Evolutionary conservation across 2,113 vertebrate species (phyloP).

Genomic region (Melanocharis versteri): DNA sequence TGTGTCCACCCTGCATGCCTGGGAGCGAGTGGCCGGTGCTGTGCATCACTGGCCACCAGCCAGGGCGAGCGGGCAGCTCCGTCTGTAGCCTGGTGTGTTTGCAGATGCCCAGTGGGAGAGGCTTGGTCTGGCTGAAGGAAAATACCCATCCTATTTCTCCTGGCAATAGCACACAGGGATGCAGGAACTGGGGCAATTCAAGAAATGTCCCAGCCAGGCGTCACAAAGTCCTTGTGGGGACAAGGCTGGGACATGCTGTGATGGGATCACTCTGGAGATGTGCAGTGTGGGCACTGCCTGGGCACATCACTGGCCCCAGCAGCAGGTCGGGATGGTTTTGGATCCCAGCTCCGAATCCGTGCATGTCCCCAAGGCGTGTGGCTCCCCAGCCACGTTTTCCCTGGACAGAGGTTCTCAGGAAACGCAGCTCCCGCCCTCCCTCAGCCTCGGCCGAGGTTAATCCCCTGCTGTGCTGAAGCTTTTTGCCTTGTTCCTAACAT

Average conservation of each 20-base stretch:
- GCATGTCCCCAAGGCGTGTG: accelerated
- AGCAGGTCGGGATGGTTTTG: neutral
- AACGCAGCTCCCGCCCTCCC: accelerated
- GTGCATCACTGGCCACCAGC: neutral
- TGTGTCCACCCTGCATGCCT: neutral
- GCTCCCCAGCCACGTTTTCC: neutral
- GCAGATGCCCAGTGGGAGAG: neutral
- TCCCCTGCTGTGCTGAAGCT: neutral
- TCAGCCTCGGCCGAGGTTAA: neutral
- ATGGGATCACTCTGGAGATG: accelerated
- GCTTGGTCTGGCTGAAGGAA: neutral
- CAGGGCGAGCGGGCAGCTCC: neutral
- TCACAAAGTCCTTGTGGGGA: neutral
- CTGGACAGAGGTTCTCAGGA: neutral
- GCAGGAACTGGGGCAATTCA: neutral
- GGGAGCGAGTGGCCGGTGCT: neutral
- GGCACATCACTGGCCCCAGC: accelerated
- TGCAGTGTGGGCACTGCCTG: accelerated
- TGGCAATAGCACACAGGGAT: neutral
- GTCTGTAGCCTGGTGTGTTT: neutral
- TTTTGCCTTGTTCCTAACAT: neutral
- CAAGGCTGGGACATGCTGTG: accelerated
- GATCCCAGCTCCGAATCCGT: neutral
- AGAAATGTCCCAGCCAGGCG: neutral
- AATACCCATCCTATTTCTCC: neutral